These are phyloP conservation scores for Geotrypetes seraphini DNA, from an alignment of 2,797 vertebrate species.

Conservation along the genomic window DNA sequence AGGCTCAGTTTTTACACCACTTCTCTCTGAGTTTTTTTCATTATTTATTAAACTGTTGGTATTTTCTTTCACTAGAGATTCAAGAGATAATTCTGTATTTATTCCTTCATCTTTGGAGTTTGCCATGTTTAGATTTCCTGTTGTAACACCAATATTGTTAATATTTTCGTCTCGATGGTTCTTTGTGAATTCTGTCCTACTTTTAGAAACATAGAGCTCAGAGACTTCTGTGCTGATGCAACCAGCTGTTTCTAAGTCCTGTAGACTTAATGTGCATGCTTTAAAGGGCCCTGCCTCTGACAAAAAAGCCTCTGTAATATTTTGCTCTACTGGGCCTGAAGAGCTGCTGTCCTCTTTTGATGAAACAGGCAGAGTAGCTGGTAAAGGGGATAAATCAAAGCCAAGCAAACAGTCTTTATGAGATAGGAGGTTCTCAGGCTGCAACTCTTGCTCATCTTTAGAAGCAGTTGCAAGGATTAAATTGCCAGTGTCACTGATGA, in stretches of 20 bases:
- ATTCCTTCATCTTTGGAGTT: slow-evolving; percentile 23
- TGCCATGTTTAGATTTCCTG: not conserved
- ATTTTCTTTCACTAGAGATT: slow-evolving; percentile 1
- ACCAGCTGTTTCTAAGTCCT: slow-evolving; percentile 33
- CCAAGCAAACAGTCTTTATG: slow-evolving; percentile 49
- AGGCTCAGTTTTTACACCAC: not conserved
- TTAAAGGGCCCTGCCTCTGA: slow-evolving; percentile 7
- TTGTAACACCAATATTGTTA: not conserved
- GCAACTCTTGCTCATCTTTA: slow-evolving; percentile 55
- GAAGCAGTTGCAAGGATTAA: slow-evolving; percentile 44
- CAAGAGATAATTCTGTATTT: slow-evolving; percentile 7
- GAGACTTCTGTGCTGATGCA: not conserved
- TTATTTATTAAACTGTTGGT: not conserved
- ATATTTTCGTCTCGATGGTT: slow-evolving; percentile 10
- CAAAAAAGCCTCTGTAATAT: slow-evolving; percentile 1
- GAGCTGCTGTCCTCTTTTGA: not conserved
- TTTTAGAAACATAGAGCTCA: not conserved
- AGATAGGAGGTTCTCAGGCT: slow-evolving; percentile 43
- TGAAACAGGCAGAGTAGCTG: slow-evolving; percentile 1
- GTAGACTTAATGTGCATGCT: slow-evolving; percentile 22
- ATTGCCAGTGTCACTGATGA: slow-evolving; percentile 76
- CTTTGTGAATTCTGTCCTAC: slow-evolving; percentile 9
- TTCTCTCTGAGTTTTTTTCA: not conserved
- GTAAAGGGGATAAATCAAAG: slow-evolving; percentile 47
- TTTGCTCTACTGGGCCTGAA: slow-evolving; percentile 11